These are phyloP conservation scores for Pseudopipra pipra DNA, from an alignment of 2,113 vertebrate species.

Conservation along the genomic window DNA sequence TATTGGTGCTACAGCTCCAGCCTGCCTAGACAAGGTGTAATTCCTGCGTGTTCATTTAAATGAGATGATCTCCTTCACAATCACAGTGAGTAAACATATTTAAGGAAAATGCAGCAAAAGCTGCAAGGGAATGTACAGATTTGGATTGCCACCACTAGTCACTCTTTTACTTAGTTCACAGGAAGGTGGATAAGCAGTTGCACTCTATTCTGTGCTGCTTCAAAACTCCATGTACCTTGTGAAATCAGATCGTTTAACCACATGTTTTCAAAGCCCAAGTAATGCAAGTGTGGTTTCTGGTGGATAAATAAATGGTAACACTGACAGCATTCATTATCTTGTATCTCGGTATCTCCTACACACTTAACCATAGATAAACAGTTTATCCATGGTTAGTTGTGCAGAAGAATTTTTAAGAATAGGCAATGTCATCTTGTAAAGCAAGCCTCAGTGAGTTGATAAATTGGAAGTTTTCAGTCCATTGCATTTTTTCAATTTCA, in stretches of 20 bases:
- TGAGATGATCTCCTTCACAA: neutral
- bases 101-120: neutral
- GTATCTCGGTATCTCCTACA: neutral
- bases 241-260: neutral
- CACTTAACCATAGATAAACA: neutral
- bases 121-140: neutral
- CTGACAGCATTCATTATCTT: neutral
- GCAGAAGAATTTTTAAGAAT: neutral
- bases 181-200: neutral
- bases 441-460: neutral
- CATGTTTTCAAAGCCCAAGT: neutral
- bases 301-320: neutral
- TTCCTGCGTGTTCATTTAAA: neutral
- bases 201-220: neutral
- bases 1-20: conserved; percentile 13
- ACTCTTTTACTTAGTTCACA: neutral
- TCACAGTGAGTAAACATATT: neutral
- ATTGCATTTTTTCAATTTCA: neutral
- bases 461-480: neutral
- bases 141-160: neutral
- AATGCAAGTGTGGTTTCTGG: neutral
- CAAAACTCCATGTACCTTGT: neutral
- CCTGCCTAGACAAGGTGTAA: neutral
- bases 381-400: neutral
- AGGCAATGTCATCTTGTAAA: neutral